Conservation (phyloP, 2,113 vertebrate genomes). For the Lucifuga dentata region DNA sequence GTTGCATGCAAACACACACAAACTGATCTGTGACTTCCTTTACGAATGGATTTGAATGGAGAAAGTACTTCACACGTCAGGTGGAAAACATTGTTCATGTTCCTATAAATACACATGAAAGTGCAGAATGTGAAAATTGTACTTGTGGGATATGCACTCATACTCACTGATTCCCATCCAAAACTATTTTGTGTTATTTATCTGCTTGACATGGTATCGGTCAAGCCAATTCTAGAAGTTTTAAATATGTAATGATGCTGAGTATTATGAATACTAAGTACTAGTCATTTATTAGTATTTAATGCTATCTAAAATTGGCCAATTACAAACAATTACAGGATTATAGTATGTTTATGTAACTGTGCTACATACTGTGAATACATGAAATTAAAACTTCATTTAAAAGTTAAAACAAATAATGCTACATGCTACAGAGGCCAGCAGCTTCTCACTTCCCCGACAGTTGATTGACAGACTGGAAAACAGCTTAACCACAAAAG, state of each 20-base stretch:
- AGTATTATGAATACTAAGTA: too few relatives aligned
- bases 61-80: constrained; percentile 32
- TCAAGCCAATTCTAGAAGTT: too few relatives aligned
- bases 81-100: constrained; percentile 18
- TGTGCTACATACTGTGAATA: too few relatives aligned
- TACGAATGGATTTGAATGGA: constrained; percentile 17
- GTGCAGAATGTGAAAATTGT: background rate
- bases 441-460: background rate
- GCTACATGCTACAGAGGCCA: background rate
- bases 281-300: too few relatives aligned
- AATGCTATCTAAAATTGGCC: too few relatives aligned
- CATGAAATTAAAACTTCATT: too few relatives aligned
- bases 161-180: constrained; percentile 9
- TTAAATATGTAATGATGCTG: too few relatives aligned
- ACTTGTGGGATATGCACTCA: background rate
- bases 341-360: too few relatives aligned
- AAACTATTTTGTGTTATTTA: too few relatives aligned
- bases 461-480: constrained; percentile 12
- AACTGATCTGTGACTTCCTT: constrained; percentile 1
- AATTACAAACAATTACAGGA: too few relatives aligned
- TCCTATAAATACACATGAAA: background rate
- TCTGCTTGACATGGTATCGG: too few relatives aligned
- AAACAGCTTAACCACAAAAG: constrained; percentile 1
- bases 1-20: constrained; percentile 5
- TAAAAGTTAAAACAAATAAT: too few relatives aligned